Evolutionary conservation across 2,888 invertebrate genomes (phyloP).

Genomic region (Psylliodes chrysocephalus): DNA sequence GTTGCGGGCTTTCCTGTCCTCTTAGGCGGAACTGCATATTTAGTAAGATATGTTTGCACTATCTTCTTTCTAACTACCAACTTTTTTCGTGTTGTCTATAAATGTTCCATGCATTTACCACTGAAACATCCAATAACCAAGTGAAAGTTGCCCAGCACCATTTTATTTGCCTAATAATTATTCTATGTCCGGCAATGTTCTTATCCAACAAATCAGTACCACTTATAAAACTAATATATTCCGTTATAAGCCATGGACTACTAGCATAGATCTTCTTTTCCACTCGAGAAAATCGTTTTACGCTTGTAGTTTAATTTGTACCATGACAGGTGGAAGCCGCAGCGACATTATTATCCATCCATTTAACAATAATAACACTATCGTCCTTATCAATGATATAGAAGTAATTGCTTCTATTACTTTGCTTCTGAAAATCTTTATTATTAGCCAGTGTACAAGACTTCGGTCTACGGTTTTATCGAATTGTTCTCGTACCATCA

Average conservation of each 20-base stretch:
- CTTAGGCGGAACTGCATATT: constrained; percentile 41
- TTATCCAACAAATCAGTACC: too few relatives aligned
- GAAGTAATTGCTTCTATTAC: constrained; percentile 16
- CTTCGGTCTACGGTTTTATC: too few relatives aligned
- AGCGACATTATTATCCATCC: constrained; percentile 47
- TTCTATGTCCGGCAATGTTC: constrained; percentile 31
- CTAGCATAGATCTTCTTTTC: constrained; percentile 19
- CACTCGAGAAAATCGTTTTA: constrained; percentile 18
- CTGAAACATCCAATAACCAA: constrained; percentile 24
- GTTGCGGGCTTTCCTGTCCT: constrained; percentile 30
- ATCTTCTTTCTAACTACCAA: constrained; percentile 31
- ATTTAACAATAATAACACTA: constrained; percentile 41
- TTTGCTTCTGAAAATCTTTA: constrained; percentile 17
- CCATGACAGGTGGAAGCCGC: constrained; percentile 33
- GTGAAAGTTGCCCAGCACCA: constrained; percentile 38
- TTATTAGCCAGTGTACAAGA: constrained; percentile 28
- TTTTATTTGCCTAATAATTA: too few relatives aligned
- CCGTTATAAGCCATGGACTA: constrained; percentile 27
- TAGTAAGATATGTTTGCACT: constrained; percentile 37
- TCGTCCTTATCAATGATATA: constrained; percentile 30
- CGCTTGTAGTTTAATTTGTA: constrained; percentile 10
- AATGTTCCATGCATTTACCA: constrained; percentile 12
- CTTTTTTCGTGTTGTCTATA: constrained; percentile 9
- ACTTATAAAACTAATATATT: constrained; percentile 28
- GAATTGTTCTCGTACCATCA: too few relatives aligned